Conservation (phyloP, 2,888 invertebrate genomes). For the Drepanosiphum platanoidis region DNA sequence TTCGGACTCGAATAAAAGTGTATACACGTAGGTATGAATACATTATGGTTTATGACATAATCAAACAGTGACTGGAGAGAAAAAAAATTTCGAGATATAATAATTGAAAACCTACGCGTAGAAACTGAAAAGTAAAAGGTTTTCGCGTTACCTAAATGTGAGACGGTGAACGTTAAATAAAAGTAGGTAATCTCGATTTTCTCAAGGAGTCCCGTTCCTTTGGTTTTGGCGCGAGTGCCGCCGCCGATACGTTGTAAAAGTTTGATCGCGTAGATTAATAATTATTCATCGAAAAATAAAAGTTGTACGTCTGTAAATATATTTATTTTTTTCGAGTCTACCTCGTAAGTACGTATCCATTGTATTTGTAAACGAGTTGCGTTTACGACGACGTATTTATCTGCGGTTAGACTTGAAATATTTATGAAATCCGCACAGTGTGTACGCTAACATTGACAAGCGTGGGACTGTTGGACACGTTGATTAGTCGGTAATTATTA, state of each 20-base stretch:
- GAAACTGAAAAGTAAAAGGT: constrained; percentile 26
- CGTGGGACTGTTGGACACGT: no score
- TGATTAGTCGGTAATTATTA: no score
- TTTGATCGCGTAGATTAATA: not conserved
- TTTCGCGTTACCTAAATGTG: not conserved
- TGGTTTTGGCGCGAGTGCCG: no score
- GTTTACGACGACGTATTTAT: not conserved
- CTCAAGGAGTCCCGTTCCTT: not conserved
- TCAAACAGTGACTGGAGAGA: not conserved
- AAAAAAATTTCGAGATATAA: not conserved
- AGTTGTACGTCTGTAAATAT: not conserved
- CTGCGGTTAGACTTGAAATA: no score
- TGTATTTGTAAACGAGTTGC: not conserved
- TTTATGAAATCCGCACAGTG: no score
- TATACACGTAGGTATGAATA: not conserved
- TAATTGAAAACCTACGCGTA: constrained; percentile 7
- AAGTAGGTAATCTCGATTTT: not conserved
- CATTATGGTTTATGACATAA: not conserved
- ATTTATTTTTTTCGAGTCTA: not conserved
- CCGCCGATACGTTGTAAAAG: not conserved
- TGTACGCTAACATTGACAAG: no score
- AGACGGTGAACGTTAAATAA: not conserved
- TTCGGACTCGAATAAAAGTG: no score
- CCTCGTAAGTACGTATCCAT: not conserved
- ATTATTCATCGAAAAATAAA: not conserved